Percentiles rank a stretch among this genome's conserved stretches.
Evolutionary conservation across 2,113 vertebrate species (phyloP).

Genomic region (Syngnathoides biaculeatus): DNA sequence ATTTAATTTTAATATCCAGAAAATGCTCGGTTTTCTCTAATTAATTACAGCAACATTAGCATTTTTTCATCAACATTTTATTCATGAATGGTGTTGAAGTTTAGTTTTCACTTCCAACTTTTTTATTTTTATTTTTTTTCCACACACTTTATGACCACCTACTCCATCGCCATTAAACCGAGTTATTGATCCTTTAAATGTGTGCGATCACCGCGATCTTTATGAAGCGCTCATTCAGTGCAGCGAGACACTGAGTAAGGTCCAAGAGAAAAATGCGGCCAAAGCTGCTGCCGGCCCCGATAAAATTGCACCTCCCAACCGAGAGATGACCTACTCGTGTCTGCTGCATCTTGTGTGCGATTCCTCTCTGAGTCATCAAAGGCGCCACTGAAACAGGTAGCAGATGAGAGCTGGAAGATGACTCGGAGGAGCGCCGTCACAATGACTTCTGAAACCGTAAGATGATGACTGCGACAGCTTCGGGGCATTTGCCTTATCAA

Average conservation of each 20-base stretch:
- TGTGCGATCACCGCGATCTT: not conserved
- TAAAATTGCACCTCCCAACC: not conserved
- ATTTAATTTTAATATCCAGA: no score
- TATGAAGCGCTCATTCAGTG: not conserved
- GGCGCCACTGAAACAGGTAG: not conserved
- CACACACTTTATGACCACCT: not conserved
- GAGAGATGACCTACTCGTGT: not conserved
- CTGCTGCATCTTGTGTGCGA: not conserved
- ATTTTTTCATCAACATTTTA: not conserved
- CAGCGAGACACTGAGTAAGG: not conserved
- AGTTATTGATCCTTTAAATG: not conserved
- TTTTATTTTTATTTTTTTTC: not conserved
- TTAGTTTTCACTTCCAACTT: not conserved
- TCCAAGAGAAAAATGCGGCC: not conserved
- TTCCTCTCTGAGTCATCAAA: not conserved
- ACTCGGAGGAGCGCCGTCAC: not conserved
- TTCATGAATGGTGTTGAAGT: not conserved
- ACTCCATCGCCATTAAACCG: not conserved
- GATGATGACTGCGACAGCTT: not conserved
- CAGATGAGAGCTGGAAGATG: not conserved
- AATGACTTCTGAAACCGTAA: not conserved
- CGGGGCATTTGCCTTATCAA: not conserved
- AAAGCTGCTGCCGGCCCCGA: slow-evolving; percentile 2
- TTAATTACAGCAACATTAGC: not conserved
- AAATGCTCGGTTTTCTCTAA: no score